phyloP scores from a whole-genome alignment of 2,888 invertebrate genomes.

The Erynnis tages region DNA sequence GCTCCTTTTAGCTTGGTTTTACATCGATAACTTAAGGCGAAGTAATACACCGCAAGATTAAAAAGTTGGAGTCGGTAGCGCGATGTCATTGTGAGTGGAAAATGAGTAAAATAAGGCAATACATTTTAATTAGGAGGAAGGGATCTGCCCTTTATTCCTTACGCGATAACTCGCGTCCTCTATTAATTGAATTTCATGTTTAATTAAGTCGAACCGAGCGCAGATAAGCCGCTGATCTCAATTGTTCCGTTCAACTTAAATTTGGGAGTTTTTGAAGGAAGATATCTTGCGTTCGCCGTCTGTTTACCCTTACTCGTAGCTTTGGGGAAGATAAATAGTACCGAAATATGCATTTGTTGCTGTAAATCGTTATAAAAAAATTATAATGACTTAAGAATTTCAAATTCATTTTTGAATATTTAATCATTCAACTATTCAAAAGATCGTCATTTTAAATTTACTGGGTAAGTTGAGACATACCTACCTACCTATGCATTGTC shows the following conservation, averaged over 20 bases:
- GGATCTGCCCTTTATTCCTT: conserved; percentile 76
- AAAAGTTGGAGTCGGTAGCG: conserved; percentile 79
- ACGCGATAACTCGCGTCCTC: conserved; percentile 75
- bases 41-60: conserved; percentile 71
- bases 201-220: conserved; percentile 72
- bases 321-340: conserved; percentile 1
- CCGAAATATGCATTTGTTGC: no score
- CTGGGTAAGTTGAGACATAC: no score
- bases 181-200: conserved; percentile 82
- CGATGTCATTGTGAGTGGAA: conserved; percentile 80
- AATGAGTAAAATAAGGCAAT: conserved; percentile 82
- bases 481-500: no score
- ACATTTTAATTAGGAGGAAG: conserved; percentile 81
- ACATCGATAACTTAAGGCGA: conserved; percentile 51
- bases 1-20: conserved; percentile 33
- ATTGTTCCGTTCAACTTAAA: conserved; percentile 56
- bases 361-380: no score
- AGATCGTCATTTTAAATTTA: no score
- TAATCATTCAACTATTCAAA: no score
- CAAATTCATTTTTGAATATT: no score
- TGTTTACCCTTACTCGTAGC: conserved; percentile 23
- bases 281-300: conserved; percentile 30
- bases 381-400: no score
- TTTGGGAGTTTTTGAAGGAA: conserved; percentile 54
- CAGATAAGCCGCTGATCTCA: conserved; percentile 70